Evolutionary conservation across 2,888 invertebrate genomes (phyloP).

Genomic region (Prosopocoilus inquinatus): DNA sequence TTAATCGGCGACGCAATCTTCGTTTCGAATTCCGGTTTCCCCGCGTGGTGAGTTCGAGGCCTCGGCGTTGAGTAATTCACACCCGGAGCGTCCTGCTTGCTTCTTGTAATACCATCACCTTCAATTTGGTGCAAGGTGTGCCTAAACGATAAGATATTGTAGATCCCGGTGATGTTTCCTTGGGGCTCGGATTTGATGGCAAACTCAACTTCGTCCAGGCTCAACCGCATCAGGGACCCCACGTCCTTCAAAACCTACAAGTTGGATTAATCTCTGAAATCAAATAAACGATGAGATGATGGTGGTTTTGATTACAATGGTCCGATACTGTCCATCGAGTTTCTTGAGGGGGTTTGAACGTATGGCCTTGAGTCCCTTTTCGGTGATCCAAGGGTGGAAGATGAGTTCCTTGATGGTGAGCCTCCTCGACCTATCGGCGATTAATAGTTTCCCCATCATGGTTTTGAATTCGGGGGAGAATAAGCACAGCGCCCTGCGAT

Average conservation of each 20-base stretch:
- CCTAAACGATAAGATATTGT: constrained; percentile 54
- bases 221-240: constrained; percentile 51
- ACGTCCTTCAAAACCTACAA: constrained; percentile 54
- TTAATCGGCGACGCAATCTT: constrained; percentile 8
- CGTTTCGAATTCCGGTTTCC: constrained; percentile 5
- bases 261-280: not conserved
- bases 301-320: constrained; percentile 7
- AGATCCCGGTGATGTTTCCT: constrained; percentile 61
- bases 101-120: constrained; percentile 36
- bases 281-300: not conserved
- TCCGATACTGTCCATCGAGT: constrained; percentile 43
- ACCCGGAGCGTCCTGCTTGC: constrained; percentile 18
- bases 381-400: constrained; percentile 60
- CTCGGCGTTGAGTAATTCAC: constrained; percentile 15
- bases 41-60: constrained; percentile 3
- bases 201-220: constrained; percentile 51
- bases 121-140: constrained; percentile 28
- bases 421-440: constrained; percentile 55
- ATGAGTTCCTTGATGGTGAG: constrained; percentile 59
- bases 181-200: constrained; percentile 57
- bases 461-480: constrained; percentile 50
- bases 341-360: constrained; percentile 53
- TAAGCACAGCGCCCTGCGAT: constrained; percentile 54
- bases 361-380: constrained; percentile 54
- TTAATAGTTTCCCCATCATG: constrained; percentile 57